Evolutionary conservation across 2,113 vertebrate genomes (phyloP).

Genomic region (Petroica traversi): DNA sequence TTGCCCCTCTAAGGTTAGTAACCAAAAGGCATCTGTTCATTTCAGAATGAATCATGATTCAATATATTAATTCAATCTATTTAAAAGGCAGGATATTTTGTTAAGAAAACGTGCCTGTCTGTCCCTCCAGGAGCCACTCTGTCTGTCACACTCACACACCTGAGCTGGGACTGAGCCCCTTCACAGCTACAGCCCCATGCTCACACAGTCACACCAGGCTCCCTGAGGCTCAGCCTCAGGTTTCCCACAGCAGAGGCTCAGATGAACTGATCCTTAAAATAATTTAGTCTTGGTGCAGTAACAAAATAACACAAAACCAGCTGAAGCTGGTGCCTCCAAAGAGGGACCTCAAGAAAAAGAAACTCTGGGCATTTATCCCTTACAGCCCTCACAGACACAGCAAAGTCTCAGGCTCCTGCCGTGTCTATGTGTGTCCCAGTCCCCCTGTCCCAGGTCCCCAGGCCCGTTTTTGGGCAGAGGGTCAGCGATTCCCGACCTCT

Average conservation of each 20-base stretch:
- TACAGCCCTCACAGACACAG: neutral
- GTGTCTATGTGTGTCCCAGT: accelerated
- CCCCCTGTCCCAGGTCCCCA: neutral
- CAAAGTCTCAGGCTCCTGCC: neutral
- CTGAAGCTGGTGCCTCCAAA: neutral
- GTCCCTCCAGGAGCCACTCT: neutral
- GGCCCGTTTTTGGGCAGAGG: neutral
- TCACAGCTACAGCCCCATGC: neutral
- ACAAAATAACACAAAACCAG: neutral
- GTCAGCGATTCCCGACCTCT: accelerated
- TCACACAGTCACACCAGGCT: neutral
- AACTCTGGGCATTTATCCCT: neutral
- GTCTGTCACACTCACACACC: neutral
- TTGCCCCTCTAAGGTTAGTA: neutral
- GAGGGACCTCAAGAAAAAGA: neutral
- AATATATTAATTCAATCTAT: neutral
- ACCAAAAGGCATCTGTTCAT: neutral
- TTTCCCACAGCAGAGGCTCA: neutral
- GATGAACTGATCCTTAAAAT: neutral
- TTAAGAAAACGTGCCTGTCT: neutral
- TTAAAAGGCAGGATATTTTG: neutral
- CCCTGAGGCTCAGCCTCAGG: accelerated
- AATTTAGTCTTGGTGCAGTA: neutral
- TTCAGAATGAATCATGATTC: neutral
- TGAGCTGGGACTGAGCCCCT: neutral